Conservation (phyloP, 1,140 invertebrate species). For the Cydia strobilella region DNA sequence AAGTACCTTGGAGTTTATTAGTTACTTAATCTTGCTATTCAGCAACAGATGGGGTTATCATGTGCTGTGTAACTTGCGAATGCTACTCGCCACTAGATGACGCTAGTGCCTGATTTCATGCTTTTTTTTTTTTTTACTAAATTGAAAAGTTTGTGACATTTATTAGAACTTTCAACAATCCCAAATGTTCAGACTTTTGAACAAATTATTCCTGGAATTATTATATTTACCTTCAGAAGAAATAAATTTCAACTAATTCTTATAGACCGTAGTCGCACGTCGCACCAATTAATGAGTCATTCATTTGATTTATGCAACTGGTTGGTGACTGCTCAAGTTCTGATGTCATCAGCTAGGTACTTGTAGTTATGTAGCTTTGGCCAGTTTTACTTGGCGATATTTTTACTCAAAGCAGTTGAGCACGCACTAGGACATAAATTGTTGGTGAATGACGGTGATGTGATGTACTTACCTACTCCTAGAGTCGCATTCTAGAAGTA, state of each 20-base stretch:
- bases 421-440: too few relatives aligned
- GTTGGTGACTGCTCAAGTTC: constrained; percentile 1
- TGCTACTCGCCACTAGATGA: constrained; percentile 33
- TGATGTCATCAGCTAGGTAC: constrained; percentile 14
- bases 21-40: background rate
- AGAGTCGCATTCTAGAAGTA: too few relatives aligned
- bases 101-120: background rate
- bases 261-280: background rate
- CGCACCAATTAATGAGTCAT: constrained; percentile 4
- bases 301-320: constrained; percentile 5
- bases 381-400: background rate
- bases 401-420: background rate
- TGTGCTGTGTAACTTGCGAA: background rate
- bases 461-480: too few relatives aligned
- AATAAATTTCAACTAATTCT: background rate
- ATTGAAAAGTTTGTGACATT: background rate
- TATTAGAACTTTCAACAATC: background rate
- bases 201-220: too few relatives aligned
- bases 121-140: too few relatives aligned
- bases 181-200: background rate
- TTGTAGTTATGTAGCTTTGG: background rate
- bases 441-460: too few relatives aligned
- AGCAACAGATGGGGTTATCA: background rate
- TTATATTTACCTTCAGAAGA: background rate
- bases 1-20: background rate